Conservation (phyloP, 1,140 invertebrate genomes). For the Cydia amplana region DNA sequence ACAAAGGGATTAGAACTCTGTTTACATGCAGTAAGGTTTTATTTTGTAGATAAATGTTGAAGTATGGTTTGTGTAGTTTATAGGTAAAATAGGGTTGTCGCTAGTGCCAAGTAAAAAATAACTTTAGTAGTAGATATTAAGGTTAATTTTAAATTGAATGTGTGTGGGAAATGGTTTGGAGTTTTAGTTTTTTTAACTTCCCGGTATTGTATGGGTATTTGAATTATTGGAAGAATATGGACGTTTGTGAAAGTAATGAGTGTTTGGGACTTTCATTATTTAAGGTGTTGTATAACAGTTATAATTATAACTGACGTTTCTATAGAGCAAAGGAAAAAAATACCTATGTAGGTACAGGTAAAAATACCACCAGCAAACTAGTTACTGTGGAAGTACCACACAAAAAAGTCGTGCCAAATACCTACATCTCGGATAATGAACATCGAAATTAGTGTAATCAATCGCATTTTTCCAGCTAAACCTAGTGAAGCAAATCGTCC, state of each 20-base stretch:
- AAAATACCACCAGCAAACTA: not conserved
- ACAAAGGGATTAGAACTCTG: not conserved
- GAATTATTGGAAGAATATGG: slow-evolving; percentile 19
- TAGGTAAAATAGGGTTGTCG: not conserved
- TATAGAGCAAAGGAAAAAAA: not conserved
- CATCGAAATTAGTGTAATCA: too few relatives aligned
- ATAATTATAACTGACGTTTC: not conserved
- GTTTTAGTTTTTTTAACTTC: slow-evolving; percentile 24
- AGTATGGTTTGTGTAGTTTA: not conserved
- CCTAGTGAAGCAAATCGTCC: too few relatives aligned
- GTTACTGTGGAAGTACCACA: too few relatives aligned
- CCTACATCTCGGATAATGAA: too few relatives aligned
- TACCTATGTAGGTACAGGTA: not conserved
- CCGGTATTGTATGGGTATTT: slow-evolving; percentile 26
- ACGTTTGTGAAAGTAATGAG: slow-evolving; percentile 19
- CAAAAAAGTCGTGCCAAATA: too few relatives aligned
- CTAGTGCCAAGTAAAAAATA: not conserved
- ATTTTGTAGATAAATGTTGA: not conserved
- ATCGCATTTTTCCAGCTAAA: too few relatives aligned
- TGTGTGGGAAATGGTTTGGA: not conserved
- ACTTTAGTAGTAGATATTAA: not conserved
- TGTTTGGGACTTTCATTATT: not conserved
- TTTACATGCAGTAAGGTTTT: not conserved
- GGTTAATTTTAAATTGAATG: not conserved
- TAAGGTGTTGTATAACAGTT: not conserved